These are phyloP conservation scores for Orycteropus afer DNA, from an alignment of 2,113 vertebrate species.

Conservation along the genomic window DNA sequence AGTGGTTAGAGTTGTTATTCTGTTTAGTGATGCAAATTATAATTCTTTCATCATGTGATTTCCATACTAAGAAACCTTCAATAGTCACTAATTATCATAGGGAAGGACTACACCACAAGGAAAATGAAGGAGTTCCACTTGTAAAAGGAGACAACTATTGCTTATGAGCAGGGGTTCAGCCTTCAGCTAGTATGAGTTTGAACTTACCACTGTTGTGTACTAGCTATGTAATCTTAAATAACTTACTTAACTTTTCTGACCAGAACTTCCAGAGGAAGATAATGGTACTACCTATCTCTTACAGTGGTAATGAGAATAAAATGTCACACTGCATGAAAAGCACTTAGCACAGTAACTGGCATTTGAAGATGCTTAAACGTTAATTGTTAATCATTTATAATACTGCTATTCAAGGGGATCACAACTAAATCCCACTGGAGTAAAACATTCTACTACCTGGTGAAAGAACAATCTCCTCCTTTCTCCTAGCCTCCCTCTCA, in stretches of 20 bases:
- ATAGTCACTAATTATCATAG: not conserved
- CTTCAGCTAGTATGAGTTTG: not conserved
- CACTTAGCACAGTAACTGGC: not conserved
- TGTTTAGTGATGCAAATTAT: not conserved
- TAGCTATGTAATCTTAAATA: not conserved
- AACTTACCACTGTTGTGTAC: not conserved
- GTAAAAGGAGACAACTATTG: not conserved
- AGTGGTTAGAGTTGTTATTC: not conserved
- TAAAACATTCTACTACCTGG: not conserved
- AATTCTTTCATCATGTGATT: constrained; percentile 39
- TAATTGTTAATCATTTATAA: not conserved
- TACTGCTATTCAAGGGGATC: not conserved
- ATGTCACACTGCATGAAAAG: not conserved
- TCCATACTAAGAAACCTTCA: not conserved
- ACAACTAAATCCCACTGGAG: not conserved
- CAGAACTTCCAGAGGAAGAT: not conserved
- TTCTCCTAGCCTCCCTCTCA: not conserved
- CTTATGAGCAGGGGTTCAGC: not conserved
- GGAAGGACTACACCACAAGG: not conserved
- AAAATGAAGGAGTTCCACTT: not conserved
- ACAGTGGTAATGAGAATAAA: not conserved
- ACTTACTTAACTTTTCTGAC: not conserved
- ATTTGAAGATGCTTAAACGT: not conserved
- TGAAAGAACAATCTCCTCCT: not conserved
- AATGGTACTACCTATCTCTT: not conserved